These are phyloP conservation scores for Hipposideros armiger DNA, from an alignment of 2,113 vertebrate species.

Conservation along the genomic window DNA sequence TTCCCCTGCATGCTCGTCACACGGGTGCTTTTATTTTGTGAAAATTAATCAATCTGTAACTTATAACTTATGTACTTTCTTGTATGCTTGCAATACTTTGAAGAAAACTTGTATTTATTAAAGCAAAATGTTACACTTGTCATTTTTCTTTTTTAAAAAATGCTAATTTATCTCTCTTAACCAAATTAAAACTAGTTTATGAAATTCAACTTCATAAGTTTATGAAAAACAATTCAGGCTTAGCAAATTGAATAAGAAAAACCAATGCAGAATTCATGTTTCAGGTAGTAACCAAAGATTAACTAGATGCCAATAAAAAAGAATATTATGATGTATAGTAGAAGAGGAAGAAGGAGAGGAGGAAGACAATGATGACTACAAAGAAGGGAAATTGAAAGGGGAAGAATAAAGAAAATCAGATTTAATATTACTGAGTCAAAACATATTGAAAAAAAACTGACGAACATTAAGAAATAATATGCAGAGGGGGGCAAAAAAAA, in stretches of 20 bases:
- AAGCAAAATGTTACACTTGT: neutral
- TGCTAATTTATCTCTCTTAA: neutral
- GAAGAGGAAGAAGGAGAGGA: neutral
- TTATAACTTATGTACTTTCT: conserved; percentile 14
- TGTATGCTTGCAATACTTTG: neutral
- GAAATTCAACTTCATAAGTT: conserved; percentile 1
- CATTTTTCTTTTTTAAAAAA: neutral
- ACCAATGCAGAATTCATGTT: neutral
- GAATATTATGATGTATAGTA: neutral
- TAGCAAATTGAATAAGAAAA: neutral
- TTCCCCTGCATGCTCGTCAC: neutral
- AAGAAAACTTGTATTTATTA: conserved; percentile 13
- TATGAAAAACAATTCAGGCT: neutral
- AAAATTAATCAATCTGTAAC: neutral
- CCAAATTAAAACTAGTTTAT: neutral
- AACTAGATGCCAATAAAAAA: neutral
- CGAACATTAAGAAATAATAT: conserved; percentile 38
- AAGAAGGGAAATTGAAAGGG: neutral
- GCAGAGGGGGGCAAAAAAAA: neutral
- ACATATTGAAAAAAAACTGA: neutral
- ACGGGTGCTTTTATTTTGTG: neutral
- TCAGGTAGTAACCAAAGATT: neutral
- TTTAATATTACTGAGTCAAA: neutral
- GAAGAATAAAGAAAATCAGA: conserved; percentile 21
- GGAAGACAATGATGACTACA: neutral